Base-by-base conservation (phyloP, 2,888 invertebrate genomes). In the Stenodera caucasica region DNA sequence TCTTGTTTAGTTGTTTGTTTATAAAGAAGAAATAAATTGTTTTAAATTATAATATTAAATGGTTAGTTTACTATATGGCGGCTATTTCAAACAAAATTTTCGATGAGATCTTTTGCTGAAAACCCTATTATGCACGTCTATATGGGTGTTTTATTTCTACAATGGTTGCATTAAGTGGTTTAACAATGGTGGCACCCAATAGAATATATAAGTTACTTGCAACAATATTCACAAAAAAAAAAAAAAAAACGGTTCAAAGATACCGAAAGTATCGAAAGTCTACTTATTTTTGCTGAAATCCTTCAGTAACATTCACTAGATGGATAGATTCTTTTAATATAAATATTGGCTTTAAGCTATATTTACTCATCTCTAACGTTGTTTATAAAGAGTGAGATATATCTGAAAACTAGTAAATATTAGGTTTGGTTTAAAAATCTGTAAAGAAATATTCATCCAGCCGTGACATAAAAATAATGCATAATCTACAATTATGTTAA, bases 131-230 rank as follows among this genome's bases (percentile, higher is more conserved):
- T 64, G 57, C 57, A 53, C 63, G 64, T 64, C 63, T 63, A 63
- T 63, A 66, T 67, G 68, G 57, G 67, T 68, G 64, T 67, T 69
- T 69, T 67, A 68, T 69, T 68, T 69, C 63, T 65, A 67, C 68
- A 63, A 67, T 66, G 68, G 62, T 55, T 63, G 66, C 66, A 68
- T 69, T 69, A 66, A 67, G 64, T 65, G 63, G 63, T 40, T 61
- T 65, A 64, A 68, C 69, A 69, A 69, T 68, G 66, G 66, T 62
- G n/a, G 65, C 66, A 63, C 65, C 64, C 61, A 40, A 60, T 65
- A 63, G 67, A 64, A 64, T 64, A 68, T 62, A 63, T 65, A 63
- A 60, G 64, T 64, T 63, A 63, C 56, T 61, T 55, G 50, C 58
- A 65, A 63, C 63, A 59, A 60, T 49, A 58, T 63, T 53, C 53